Percentiles rank a stretch among this genome's conserved stretches.
Conservation (phyloP, 2,797 vertebrate genomes). For the Agapornis canus region DNA sequence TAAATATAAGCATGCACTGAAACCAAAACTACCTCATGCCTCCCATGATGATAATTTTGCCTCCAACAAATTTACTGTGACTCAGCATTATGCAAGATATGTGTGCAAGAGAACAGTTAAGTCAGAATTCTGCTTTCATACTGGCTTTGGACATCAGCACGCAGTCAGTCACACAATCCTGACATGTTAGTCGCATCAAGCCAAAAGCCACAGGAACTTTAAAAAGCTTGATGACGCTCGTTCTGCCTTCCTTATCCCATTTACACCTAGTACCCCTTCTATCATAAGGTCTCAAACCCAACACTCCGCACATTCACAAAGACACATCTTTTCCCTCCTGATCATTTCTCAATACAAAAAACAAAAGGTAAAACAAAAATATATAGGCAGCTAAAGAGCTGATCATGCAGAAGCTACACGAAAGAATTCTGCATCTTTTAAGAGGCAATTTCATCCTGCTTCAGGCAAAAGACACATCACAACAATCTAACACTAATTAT, state of each 20-base stretch:
- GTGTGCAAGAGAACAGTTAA: neutral
- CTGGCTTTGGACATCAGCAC: neutral
- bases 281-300: neutral
- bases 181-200: neutral
- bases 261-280: neutral
- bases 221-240: fast-evolving
- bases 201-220: neutral
- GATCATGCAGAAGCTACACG: neutral
- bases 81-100: neutral
- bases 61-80: neutral
- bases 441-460: neutral
- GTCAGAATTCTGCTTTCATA: neutral
- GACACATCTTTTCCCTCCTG: neutral
- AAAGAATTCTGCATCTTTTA: neutral
- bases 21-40: neutral
- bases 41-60: neutral
- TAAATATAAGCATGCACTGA: neutral
- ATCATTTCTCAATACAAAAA: neutral
- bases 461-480: neutral
- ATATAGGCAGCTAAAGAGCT: fast-evolving
- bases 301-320: neutral
- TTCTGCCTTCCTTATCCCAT: neutral
- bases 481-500: neutral
- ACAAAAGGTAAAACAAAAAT: neutral
- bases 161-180: neutral